These are phyloP conservation scores for Drosophila kurseongensis DNA, from an alignment of 1,140 invertebrate species.

Conservation along the genomic window DNA sequence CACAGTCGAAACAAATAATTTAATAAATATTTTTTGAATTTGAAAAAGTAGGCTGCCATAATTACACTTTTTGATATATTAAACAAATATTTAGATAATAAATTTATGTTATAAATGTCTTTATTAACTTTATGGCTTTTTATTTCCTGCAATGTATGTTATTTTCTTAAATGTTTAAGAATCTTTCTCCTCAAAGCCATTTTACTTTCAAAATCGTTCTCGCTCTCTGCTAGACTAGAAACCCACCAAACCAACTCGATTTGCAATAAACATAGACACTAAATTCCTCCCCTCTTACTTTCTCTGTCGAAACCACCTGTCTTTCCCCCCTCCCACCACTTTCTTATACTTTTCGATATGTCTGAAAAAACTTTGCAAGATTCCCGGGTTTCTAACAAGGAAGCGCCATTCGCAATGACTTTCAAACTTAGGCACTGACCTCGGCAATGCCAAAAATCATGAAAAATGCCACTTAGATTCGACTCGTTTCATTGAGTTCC, in stretches of 20 bases:
- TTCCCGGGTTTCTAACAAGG: slow-evolving; percentile 42
- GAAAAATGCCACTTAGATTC: slow-evolving; percentile 36
- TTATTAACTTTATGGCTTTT: too few species aligned
- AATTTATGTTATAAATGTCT: too few species aligned
- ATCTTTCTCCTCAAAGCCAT: background rate
- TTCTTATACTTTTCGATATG: background rate
- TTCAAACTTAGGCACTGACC: slow-evolving; percentile 62
- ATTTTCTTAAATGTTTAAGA: too few species aligned
- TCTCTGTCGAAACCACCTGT: slow-evolving; percentile 17
- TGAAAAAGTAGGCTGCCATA: too few species aligned
- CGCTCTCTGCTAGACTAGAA: slow-evolving; percentile 9
- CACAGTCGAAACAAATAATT: too few species aligned
- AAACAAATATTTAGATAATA: too few species aligned
- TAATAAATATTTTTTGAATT: too few species aligned
- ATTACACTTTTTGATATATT: too few species aligned
- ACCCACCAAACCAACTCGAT: background rate
- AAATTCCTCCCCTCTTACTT: slow-evolving; percentile 6
- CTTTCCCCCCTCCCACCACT: background rate
- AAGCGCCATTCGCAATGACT: slow-evolving; percentile 33
- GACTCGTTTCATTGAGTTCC: slow-evolving; percentile 32
- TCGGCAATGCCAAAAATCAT: slow-evolving; percentile 51
- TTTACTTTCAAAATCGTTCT: slow-evolving; percentile 44
- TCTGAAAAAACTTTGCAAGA: background rate
- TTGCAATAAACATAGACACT: background rate
- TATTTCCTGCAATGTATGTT: too few species aligned